A percentile compares a stretch with the other conserved stretches of the same genome.
These are phyloP conservation scores for Eupithecia centaureata DNA, from an alignment of 2,888 invertebrate species.

Conservation along the genomic window DNA sequence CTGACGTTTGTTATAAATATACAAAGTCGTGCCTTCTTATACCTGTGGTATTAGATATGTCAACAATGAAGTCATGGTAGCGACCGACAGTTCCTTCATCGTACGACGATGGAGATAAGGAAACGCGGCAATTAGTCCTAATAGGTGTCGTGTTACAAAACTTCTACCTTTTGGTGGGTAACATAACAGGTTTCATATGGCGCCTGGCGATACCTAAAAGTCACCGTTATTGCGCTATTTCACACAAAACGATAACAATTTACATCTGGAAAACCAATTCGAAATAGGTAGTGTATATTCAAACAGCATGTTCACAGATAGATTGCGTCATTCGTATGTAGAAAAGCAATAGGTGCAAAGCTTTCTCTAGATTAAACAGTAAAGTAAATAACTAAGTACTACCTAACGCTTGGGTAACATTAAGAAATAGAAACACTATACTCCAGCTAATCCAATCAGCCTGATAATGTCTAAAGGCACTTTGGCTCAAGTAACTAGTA, in stretches of 20 bases:
- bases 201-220: slow-evolving; percentile 28
- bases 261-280: slow-evolving; percentile 19
- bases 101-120: slow-evolving; percentile 44
- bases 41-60: slow-evolving; percentile 22
- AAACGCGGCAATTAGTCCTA: slow-evolving; percentile 52
- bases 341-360: slow-evolving; percentile 21
- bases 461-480: neutral
- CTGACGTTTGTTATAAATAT: slow-evolving; percentile 46
- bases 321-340: slow-evolving; percentile 32
- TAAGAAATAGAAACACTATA: slow-evolving; percentile 22
- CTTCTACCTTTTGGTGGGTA: slow-evolving; percentile 1
- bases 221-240: slow-evolving; percentile 17
- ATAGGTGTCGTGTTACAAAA: slow-evolving; percentile 47
- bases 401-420: slow-evolving; percentile 10
- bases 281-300: slow-evolving; percentile 9
- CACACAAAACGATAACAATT: slow-evolving; percentile 14
- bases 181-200: slow-evolving; percentile 16
- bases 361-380: slow-evolving; percentile 33
- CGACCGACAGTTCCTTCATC: slow-evolving; percentile 18
- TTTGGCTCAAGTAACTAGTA: neutral
- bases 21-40: slow-evolving; percentile 24
- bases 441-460: slow-evolving; percentile 13
- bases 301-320: slow-evolving; percentile 19
- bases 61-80: slow-evolving; percentile 37
- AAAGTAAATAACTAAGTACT: neutral